Evolutionary conservation across 92 coral and sea anemone genomes (phyloP), one percentile per base, ranked within the genome.

Genomic region (Scolanthus callimorphus): DNA sequence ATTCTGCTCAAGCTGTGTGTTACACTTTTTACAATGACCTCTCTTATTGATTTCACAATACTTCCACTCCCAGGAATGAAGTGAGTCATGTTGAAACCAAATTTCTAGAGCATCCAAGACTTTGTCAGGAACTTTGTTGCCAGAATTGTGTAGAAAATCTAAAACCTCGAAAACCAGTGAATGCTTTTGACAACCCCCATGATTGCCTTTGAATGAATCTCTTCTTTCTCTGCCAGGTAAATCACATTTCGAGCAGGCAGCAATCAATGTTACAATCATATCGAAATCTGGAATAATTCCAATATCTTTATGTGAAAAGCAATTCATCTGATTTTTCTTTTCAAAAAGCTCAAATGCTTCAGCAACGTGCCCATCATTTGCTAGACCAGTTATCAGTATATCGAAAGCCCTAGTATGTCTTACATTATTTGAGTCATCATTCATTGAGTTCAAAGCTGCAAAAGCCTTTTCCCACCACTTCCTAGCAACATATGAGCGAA

Each of bases 401-500:
- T 84, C 68, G 51, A 69, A 84, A 44, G 83, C 68, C 27, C 98
- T 76, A 6, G 90, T 86, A 55, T 92, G 98, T 15, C 74, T 67
- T 60, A 78, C 55, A 44, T 63, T 53, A 8, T 57, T 49, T 27
- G 60, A 43, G 1, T 68, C 61, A 8, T 71, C 50, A 30, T 73
- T 70, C 55, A 84, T 64, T 41, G 59, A 31, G 39, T 41, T 63
- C 39, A 92, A 69, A 25, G 81, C 47, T 31, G 29, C 65, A 48
- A 81, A 30, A 28, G 96, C 98, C 22, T 61, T 39, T 4, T 58
- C 51, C 73, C 77, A 78, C 77, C 63, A 70, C 12, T 62, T 75
- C 24, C 98, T 82, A 22, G 57, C 52, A 51, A 77, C 60, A 69
- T 88, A 92, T n/a, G 96, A 92, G 41, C 82, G 82, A 24, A 92